These are phyloP conservation scores for Lathamus discolor DNA, from an alignment of 2,113 vertebrate genomes.

Conservation along the genomic window DNA sequence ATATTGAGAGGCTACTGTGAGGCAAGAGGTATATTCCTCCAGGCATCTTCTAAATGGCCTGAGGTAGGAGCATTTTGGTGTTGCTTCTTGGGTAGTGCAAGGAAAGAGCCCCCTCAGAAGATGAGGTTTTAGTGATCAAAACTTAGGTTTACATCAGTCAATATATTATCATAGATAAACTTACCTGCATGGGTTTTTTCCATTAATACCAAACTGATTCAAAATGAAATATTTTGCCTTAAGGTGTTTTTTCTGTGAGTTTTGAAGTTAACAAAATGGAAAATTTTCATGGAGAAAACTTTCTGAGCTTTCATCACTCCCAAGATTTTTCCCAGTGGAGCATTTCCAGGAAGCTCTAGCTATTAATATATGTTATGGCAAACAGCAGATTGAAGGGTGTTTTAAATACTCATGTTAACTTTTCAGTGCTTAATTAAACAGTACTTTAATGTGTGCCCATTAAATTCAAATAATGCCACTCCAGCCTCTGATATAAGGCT, in stretches of 20 bases:
- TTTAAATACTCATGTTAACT: background rate
- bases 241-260: background rate
- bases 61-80: background rate
- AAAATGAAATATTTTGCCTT: background rate
- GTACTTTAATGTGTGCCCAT: background rate
- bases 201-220: background rate
- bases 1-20: background rate
- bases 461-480: conserved; percentile 37
- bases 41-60: background rate
- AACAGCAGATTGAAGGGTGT: background rate
- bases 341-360: background rate
- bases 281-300: background rate
- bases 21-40: background rate
- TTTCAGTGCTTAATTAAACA: conserved; percentile 46
- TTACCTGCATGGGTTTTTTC: background rate
- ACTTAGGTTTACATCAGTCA: background rate
- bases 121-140: background rate
- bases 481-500: background rate
- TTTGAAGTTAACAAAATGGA: background rate
- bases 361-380: background rate
- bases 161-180: background rate
- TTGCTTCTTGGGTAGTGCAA: background rate
- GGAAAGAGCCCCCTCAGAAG: background rate
- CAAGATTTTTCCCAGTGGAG: background rate
- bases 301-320: background rate